Evolutionary conservation across 2,113 vertebrate genomes (phyloP), one percentile per base, ranked within the genome.

Genomic region (Halcyon senegalensis): DNA sequence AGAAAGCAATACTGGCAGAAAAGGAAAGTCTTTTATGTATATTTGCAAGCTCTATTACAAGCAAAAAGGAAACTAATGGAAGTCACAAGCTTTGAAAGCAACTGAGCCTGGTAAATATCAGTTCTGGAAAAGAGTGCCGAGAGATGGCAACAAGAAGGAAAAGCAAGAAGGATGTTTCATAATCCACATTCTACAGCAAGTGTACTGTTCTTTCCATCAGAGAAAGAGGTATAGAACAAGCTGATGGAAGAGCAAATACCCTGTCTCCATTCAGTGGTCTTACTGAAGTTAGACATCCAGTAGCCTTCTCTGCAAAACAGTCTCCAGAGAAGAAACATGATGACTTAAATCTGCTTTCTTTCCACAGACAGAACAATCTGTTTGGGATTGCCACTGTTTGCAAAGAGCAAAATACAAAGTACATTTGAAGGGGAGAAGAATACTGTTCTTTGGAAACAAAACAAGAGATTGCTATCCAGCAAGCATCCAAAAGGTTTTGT

Each of bases 381-480:
- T 58, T 24, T 91, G 55, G 18, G 31, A 82, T 41, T 46, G 44
- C 4, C 3, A 28, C 4, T 43, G 23, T 23, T 50, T 8, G 4
- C 39, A 80, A 41, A 91, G 15, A 80, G 20, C 51, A 92, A 70
- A 94, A 44, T 7, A 79, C 9, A 75, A 83, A 46, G 24, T 13
- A 23, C 72, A 59, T n/a, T 5, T 75, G 17, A 89, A 87, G 31
- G 4, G 7, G 21, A 94, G 15, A 73, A 77, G 3, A 85, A 20
- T 7, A 73, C 3, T 17, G 21, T 23, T 60, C 16, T 70, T 21
- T 6, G 6, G 2, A 2, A 2, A 7, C 1, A 4, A 56, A 16
- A 5, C 6, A 86, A 76, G 21, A 82, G 18, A 83, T 4, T 63
- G 17, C 39, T 66, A 78, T 24, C 41, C 56, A 88, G 62, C 30